Base-by-base conservation (phyloP, 2,888 invertebrate genomes). In the Gandaritis pyraliata region DNA sequence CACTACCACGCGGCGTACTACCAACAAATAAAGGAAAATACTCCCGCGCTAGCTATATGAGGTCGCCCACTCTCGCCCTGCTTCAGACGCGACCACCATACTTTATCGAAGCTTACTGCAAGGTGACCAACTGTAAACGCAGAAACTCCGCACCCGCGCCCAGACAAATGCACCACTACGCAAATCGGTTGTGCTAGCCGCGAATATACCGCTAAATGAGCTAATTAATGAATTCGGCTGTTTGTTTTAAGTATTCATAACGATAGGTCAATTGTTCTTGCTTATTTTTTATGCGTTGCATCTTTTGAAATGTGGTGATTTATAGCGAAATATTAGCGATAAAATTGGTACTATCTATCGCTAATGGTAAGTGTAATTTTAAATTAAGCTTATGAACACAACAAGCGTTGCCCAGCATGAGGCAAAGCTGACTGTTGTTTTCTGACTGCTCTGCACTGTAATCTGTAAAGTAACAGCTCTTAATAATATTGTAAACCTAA, bases 11-110 rank as follows among this genome's bases (percentile, higher is more conserved):
- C 81, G 77, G 80, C 85, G 85, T 77, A 87, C 90, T 76, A 90
- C 82, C 78, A 86, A 87, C 91, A 92, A 92, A 92, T 92, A 92
- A 91, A 91, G 88, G 88, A 87, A 84, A 80, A 79, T 74, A 80
- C 86, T 84, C 87, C 86, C 82, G 88, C 90, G 83, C 90, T 73
- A 76, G 85, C 88, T 92, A 86, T 92, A 89, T 84, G 91, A 90
- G 89, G 88, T 86, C 88, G 90, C 90, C 90, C 90, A 87, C 91
- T 91, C 91, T 88, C 87, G 88, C 87, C 88, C 86, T 84, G 87
- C 76, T 76, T 80, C 81, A 75, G 83, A 88, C 88, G 84, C 89
- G 89, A 85, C 87, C 81, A 85, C 88, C 89, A 90, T 90, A 89
- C 88, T 75, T 82, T 83, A 90, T 86, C 56, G 59, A n/a, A 56